Conservation (phyloP, 2,888 invertebrate genomes). For the Caradrina kadenii region DNA sequence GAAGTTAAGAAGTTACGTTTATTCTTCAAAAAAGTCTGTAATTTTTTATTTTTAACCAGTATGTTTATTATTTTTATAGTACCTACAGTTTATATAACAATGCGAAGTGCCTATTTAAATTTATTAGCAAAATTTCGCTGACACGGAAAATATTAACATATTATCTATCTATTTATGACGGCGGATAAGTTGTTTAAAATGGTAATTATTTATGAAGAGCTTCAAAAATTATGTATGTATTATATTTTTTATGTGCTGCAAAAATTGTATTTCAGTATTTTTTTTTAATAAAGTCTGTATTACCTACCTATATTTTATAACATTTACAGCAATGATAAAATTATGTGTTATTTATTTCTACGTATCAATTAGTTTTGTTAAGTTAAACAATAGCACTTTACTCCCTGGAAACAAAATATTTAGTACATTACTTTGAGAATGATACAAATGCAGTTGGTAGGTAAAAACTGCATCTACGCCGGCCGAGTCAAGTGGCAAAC, state of each 20-base stretch:
- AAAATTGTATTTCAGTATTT: neutral
- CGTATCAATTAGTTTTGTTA: neutral
- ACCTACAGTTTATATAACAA: constrained; percentile 20
- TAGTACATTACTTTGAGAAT: neutral
- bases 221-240: neutral
- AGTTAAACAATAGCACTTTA: neutral
- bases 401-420: neutral
- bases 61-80: constrained; percentile 9
- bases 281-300: neutral
- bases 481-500: no score
- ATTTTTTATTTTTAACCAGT: constrained; percentile 23
- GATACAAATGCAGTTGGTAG: neutral
- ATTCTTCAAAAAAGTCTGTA: constrained; percentile 14
- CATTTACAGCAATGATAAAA: neutral
- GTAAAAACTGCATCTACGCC: constrained; percentile 1
- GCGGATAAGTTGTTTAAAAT: neutral
- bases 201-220: neutral
- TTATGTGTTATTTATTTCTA: neutral
- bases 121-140: constrained; percentile 42
- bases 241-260: neutral
- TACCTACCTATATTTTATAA: no score
- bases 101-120: constrained; percentile 42
- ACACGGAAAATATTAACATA: constrained; percentile 10
- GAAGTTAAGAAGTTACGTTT: constrained; percentile 8
- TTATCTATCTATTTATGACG: constrained; percentile 10